Evolutionary conservation across 2,888 invertebrate genomes (phyloP).

Genomic region (Amblyteles armatorius): DNA sequence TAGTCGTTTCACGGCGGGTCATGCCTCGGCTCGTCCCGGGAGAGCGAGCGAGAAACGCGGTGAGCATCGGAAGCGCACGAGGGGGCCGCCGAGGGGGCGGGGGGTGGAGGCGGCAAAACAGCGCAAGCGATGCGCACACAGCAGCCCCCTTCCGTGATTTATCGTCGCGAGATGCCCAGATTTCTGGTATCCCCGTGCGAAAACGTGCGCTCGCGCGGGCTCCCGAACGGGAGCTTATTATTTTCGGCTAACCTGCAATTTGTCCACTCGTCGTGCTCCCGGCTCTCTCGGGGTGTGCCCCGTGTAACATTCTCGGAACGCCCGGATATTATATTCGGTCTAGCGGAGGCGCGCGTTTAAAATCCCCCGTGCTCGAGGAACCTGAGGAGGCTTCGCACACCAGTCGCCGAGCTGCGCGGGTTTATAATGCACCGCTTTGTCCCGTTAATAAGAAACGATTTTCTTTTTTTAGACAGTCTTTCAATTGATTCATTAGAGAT

Average conservation of each 20-base stretch:
- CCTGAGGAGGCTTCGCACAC: conserved; percentile 60
- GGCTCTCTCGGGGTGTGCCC: conserved; percentile 61
- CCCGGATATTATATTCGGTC: conserved; percentile 66
- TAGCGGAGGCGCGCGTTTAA: conserved; percentile 51
- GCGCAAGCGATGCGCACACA: conserved; percentile 73
- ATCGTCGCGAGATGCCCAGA: conserved; percentile 80
- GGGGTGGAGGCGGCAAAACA: conserved; percentile 66
- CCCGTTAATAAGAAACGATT: not conserved
- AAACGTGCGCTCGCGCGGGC: conserved; percentile 54
- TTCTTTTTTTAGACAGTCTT: not conserved
- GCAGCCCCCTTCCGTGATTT: conserved; percentile 79
- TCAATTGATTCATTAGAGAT: not conserved
- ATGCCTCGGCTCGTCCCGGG: conserved; percentile 9
- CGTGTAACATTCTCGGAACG: conserved; percentile 78
- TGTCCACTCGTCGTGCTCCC: conserved; percentile 80
- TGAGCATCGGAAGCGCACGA: conserved; percentile 32
- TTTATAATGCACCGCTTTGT: not conserved
- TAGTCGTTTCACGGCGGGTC: conserved; percentile 55
- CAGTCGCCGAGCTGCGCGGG: conserved; percentile 9
- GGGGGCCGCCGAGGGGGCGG: not conserved
- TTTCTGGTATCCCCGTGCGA: conserved; percentile 78
- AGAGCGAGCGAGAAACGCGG: conserved; percentile 19
- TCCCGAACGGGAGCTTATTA: conserved; percentile 83
- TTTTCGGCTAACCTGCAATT: conserved; percentile 83
- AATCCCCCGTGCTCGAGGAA: conserved; percentile 39